Conservation (phyloP, 2,113 vertebrate genomes). For the Panthera leo region DNA sequence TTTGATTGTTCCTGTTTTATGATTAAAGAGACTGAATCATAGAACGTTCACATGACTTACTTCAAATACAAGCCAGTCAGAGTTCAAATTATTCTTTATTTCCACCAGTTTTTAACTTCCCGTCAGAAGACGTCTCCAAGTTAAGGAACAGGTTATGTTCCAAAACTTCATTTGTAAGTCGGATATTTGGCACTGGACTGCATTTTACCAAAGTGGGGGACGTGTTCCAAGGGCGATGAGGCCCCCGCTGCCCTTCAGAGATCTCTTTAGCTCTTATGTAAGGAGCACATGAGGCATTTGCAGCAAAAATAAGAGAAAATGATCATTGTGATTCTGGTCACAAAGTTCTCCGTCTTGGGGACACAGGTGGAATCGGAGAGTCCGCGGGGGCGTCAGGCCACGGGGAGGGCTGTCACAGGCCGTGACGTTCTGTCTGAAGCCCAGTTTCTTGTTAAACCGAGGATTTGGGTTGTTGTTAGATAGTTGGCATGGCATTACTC, state of each 20-base stretch:
- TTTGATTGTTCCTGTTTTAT: slow-evolving; percentile 34
- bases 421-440: not conserved
- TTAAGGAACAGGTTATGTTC: slow-evolving; percentile 43
- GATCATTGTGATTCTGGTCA: not conserved
- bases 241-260: not conserved
- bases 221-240: slow-evolving; percentile 40
- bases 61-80: not conserved
- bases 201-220: not conserved
- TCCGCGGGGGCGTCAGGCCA: not conserved
- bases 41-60: not conserved
- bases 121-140: not conserved
- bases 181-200: slow-evolving; percentile 41
- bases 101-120: not conserved
- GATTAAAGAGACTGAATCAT: slow-evolving; percentile 21
- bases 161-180: slow-evolving; percentile 48
- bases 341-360: not conserved
- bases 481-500: not conserved
- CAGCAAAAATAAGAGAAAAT: not conserved
- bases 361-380: not conserved
- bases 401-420: not conserved
- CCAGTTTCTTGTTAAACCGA: not conserved
- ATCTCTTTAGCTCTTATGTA: not conserved
- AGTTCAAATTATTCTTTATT: slow-evolving; percentile 23
- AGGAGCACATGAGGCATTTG: not conserved
- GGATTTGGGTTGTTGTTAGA: not conserved